A percentile compares a stretch with the other conserved stretches of the same genome.
Evolutionary conservation across 2,888 invertebrate genomes (phyloP).

Genomic region (Xanthostigma xanthostigma): DNA sequence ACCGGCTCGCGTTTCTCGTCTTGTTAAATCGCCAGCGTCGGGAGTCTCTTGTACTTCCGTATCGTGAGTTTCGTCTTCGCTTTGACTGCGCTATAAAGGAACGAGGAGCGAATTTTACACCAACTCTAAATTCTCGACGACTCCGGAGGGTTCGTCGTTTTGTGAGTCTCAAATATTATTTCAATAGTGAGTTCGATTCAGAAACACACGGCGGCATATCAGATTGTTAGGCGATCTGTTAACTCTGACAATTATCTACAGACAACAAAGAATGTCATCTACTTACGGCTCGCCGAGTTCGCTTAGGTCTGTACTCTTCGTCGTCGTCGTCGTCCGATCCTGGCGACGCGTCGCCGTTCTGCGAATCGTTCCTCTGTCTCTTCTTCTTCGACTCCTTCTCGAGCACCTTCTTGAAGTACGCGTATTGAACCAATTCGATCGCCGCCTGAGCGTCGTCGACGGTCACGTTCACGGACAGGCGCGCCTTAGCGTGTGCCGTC

Average conservation of each 20-base stretch:
- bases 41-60: constrained; percentile 17
- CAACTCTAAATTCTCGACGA: no score
- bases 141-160: no score
- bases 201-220: no score
- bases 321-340: constrained; percentile 29
- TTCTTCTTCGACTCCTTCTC: constrained; percentile 59
- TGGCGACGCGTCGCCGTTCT: constrained; percentile 31
- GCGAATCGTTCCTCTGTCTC: constrained; percentile 36
- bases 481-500: constrained; percentile 92
- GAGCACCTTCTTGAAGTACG: constrained; percentile 88
- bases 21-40: constrained; percentile 27
- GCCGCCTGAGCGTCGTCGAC: constrained; percentile 79
- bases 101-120: no score
- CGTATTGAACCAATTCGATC: constrained; percentile 85
- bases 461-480: constrained; percentile 75
- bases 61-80: neutral
- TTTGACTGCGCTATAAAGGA: neutral
- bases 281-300: constrained; percentile 29
- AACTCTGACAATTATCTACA: no score
- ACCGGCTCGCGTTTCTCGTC: constrained; percentile 16
- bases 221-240: no score
- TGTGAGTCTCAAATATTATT: no score
- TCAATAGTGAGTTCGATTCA: no score
- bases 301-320: constrained; percentile 26
- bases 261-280: neutral